A percentile compares a stretch with the other conserved stretches of the same genome.
These are phyloP conservation scores for Gasteruption jaculator DNA, from an alignment of 2,888 invertebrate species.

Conservation along the genomic window DNA sequence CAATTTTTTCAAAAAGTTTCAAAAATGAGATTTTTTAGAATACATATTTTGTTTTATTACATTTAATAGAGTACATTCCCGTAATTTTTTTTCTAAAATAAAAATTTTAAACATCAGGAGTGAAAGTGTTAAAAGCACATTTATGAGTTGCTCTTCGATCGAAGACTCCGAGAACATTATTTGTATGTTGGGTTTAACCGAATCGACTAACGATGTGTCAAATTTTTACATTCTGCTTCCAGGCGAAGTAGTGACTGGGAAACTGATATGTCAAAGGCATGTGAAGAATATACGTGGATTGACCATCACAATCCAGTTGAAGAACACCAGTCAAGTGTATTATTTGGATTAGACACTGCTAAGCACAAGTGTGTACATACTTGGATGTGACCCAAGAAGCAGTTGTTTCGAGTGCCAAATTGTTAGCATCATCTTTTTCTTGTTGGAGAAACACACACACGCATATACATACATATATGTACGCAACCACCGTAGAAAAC, in stretches of 20 bases:
- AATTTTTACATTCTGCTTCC: conserved; percentile 37
- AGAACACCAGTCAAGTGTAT: conserved; percentile 42
- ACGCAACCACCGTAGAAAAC: too few species aligned
- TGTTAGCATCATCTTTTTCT: neutral
- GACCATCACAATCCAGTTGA: conserved; percentile 63
- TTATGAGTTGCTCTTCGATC: too few species aligned
- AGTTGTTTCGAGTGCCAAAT: neutral
- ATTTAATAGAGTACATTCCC: too few species aligned
- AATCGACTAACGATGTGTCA: too few species aligned
- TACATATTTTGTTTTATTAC: too few species aligned
- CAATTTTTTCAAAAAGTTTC: too few species aligned
- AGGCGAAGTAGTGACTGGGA: conserved; percentile 63
- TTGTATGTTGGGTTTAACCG: too few species aligned
- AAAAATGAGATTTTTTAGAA: too few species aligned
- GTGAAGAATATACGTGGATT: conserved; percentile 72
- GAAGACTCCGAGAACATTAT: too few species aligned
- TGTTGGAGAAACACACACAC: conserved; percentile 16
- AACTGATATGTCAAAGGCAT: conserved; percentile 69
- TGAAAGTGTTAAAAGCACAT: too few species aligned
- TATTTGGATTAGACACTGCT: conserved; percentile 40
- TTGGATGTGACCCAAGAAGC: neutral
- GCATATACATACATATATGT: conserved; percentile 20
- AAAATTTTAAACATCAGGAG: too few species aligned
- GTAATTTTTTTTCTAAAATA: too few species aligned
- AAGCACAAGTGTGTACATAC: neutral